Evolutionary conservation across 2,113 vertebrate genomes (phyloP).

Genomic region (Buteo buteo): DNA sequence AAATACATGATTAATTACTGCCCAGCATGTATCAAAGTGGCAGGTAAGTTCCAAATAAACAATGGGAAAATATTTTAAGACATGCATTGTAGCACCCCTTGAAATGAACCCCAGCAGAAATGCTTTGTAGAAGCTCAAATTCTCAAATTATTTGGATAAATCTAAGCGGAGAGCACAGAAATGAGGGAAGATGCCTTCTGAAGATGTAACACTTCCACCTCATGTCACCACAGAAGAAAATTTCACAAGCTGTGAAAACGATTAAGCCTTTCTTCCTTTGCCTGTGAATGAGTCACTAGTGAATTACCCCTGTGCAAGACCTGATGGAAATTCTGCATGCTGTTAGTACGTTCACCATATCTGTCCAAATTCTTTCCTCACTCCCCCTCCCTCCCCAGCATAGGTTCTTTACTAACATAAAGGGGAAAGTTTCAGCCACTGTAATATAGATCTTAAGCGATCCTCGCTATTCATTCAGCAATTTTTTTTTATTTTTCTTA

Average conservation of each 20-base stretch:
- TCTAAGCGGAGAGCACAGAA: neutral
- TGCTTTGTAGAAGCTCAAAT: neutral
- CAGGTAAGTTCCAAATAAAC: neutral
- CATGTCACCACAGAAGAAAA: neutral
- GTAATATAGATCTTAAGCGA: neutral
- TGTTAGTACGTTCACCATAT: rapidly evolving
- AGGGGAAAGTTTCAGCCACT: neutral
- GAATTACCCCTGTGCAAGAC: neutral
- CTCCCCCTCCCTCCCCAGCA: rapidly evolving
- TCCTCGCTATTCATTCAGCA: neutral
- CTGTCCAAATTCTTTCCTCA: neutral
- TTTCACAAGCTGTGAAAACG: neutral
- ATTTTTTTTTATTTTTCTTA: too few relatives aligned
- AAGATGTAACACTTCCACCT: neutral
- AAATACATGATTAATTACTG: neutral
- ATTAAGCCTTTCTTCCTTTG: neutral
- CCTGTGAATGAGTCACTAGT: neutral
- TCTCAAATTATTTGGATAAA: neutral
- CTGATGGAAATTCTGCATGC: neutral
- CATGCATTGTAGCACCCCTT: neutral
- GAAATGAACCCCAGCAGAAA: neutral
- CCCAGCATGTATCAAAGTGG: neutral
- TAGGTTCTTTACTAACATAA: neutral
- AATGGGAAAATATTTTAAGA: neutral
- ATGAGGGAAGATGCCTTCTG: neutral